Evolutionary conservation across 2,888 invertebrate species (phyloP), one percentile per base, ranked within the genome.

Genomic region (Lycaena phlaeas): DNA sequence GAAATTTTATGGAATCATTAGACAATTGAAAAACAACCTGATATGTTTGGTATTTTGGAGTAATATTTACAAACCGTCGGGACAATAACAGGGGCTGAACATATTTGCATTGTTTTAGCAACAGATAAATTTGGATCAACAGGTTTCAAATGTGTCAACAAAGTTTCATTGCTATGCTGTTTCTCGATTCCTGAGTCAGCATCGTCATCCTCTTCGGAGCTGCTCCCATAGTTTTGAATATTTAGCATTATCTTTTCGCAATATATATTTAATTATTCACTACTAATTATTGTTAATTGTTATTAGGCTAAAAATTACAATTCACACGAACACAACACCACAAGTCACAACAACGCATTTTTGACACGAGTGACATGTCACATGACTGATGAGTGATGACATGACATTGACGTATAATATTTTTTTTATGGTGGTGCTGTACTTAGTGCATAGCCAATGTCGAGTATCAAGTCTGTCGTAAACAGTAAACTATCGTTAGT

Each of bases 51-150:
- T 11, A 18, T 27, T 11, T 7, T 9, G 17, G n/a, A n/a, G n/a
- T n/a, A n/a, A n/a, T n/a, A 6, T 36, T 26, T 43, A 61, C 64
- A 85, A 85, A 91, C 93, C 50, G 91, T 90, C 1, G 95, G 93
- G 51, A 94, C 88, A 2, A 96, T 95, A 29, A 89, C 85, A 1
- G 96, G 96, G 0, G 96, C 93, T 17, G 95, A 89, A 68, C 93
- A 92, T 47, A 96, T 84, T 58, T 90, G 87, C 57, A 93, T 68
- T 10, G 82, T 79, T 52, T 86, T 90, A 14, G 89, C 87, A 2
- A 91, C 61, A 0, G 92, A 90, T 50, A 86, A 79, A 45, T 81
- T 84, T 38, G 85, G 68, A 54, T 85, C 76, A 47, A 89, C 69
- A 41, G 88, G 87, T 67, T 87, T 86, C 30, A 89, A 67, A 61